Percentiles rank a stretch among this genome's conserved stretches.
Conservation (phyloP, 2,888 invertebrate species). For the Microctonus aethiopoides region DNA sequence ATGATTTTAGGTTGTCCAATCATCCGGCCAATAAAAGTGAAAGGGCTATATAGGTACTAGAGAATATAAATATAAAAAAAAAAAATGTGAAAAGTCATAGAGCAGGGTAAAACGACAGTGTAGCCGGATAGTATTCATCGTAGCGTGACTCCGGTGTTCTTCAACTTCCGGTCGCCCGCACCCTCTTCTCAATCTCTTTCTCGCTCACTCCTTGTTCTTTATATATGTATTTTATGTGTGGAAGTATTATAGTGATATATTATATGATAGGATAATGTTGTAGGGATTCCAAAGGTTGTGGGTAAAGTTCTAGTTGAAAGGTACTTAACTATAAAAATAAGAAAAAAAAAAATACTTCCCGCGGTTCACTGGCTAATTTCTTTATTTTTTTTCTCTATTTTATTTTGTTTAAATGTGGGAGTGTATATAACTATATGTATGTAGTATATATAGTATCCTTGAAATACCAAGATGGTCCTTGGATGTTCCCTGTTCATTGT, state of each 20-base stretch:
- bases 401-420: background rate
- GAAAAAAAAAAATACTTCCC: background rate
- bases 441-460: slow-evolving; percentile 24
- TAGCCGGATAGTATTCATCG: slow-evolving; percentile 51
- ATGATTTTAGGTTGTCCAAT: background rate
- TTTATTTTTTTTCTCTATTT: background rate
- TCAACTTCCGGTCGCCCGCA: slow-evolving; percentile 33
- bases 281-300: background rate
- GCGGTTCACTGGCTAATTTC: background rate
- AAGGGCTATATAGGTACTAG: background rate
- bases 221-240: background rate
- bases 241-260: background rate
- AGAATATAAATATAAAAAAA: background rate
- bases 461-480: slow-evolving; percentile 30
- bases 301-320: background rate
- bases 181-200: slow-evolving; percentile 22
- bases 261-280: background rate
- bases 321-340: background rate
- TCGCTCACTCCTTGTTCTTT: background rate
- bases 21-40: background rate
- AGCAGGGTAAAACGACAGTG: slow-evolving; percentile 4
- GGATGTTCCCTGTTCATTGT: slow-evolving; percentile 15
- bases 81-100: background rate
- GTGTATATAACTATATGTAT: background rate
- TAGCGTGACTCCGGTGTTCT: slow-evolving; percentile 64